Evolutionary conservation across 2,113 vertebrate species (phyloP).

Genomic region (human): GRCh38 chr7:2509501-2510000

Average conservation of each 20-base stretch:
- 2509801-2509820: background rate
- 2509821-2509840: background rate
- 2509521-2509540: background rate
- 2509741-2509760: background rate
- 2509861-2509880: background rate
- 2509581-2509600: constrained; percentile 57
- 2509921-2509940: background rate
- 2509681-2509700: background rate
- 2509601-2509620: constrained; percentile 73
- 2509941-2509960: fast-evolving
- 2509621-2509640: background rate
- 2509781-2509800: background rate
- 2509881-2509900: background rate
- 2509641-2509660: constrained; percentile 79
- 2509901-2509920: background rate
- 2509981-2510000: background rate
- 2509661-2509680: constrained; percentile 74
- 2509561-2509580: constrained; percentile 81
- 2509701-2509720: background rate
- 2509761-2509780: background rate
- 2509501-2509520: constrained; percentile 82
- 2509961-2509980: background rate
- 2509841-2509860: background rate
- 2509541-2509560: constrained; percentile 64
- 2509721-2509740: background rate